Evolutionary conservation across 2,797 vertebrate species (phyloP), one percentile per base, ranked within the genome.

Genomic region (Poeciliopsis gracilis): DNA sequence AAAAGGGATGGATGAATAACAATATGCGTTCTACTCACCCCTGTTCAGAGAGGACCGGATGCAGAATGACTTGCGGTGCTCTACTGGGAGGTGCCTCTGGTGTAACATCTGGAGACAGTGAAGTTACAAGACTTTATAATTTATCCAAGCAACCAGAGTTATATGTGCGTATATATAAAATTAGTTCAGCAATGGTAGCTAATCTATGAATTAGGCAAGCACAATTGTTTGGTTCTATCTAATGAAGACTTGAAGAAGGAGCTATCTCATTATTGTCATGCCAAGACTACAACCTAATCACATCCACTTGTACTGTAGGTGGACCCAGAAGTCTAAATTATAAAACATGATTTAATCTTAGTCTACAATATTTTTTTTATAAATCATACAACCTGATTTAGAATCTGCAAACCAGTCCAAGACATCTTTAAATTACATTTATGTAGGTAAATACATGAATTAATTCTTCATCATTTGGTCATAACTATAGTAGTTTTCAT

Each of bases 41-140:
- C 67, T 97, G 95, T 86, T 97, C 98, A 45, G 98, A 97, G 88
- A 96, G 96, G 93, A 99, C 98, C 0, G 98, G 98, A 90, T 99
- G 98, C 86, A 99, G 96, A 88, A 99, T 93, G 82, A 99, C 98
- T 94, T 99, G 98, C 0, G 98, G 98, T 0, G 98, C 97, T 94
- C 97, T 95, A 87, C 95, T 96, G 0, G 93, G 92, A 66, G 97
- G 97, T 3, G 96, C 97, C 95, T 99, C 98, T 0, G 97, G 97
- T 81, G 97, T 95, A 90, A 99, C 97, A 81, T 99, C 98, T 99
- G 94, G n/a, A 87, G 84, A 80, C 49, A 80, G 78, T 7, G 46
- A 2, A 84, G 73, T 69, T 57, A 77, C 11, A 74, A 70, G 18
- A 10, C 41, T 73, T 79, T 20, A 74, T 5, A 84, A 71, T 15